Percentiles rank a stretch among this genome's conserved stretches.
Conservation (phyloP, 2,797 vertebrate genomes). For the Halcyon chelicuti region DNA sequence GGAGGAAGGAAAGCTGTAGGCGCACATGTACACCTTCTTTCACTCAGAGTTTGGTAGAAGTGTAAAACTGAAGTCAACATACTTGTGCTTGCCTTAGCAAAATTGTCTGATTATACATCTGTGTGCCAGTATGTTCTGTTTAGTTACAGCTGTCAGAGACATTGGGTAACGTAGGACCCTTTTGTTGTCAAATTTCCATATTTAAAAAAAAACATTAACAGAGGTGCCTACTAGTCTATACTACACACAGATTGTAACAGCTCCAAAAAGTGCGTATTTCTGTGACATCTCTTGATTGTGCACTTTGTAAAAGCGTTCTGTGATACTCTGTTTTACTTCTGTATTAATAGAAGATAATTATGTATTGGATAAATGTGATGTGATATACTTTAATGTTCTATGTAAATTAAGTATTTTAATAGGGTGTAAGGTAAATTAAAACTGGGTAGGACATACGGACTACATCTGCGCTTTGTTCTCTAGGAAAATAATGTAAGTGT, state of each 20-base stretch:
- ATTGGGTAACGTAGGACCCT: constrained; percentile 40
- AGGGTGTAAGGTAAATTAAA: constrained; percentile 44
- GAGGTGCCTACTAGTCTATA: constrained; percentile 51
- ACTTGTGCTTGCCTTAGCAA: constrained; percentile 67
- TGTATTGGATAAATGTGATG: constrained; percentile 5
- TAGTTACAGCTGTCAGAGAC: constrained; percentile 56
- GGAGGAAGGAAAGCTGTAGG: constrained; percentile 3
- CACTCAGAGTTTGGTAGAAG: constrained; percentile 5
- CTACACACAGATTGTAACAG: constrained; percentile 32
- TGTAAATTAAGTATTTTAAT: constrained; percentile 29
- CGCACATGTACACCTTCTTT: constrained; percentile 23
- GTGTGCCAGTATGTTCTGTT: constrained; percentile 47
- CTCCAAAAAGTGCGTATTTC: constrained; percentile 34
- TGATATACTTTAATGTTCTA: constrained; percentile 22
- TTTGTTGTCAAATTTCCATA: constrained; percentile 50
- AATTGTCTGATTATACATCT: constrained; percentile 52
- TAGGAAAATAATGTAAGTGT: background rate
- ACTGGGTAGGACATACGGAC: background rate
- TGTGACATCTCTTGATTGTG: constrained; percentile 46
- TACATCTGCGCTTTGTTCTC: background rate
- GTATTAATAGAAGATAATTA: constrained; percentile 10
- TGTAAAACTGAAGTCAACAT: constrained; percentile 24
- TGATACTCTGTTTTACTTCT: constrained; percentile 50
- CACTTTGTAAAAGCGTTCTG: background rate
- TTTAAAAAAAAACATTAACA: constrained; percentile 34